Evolutionary conservation across 2,797 vertebrate genomes (phyloP).

Genomic region (Lemur catta): DNA sequence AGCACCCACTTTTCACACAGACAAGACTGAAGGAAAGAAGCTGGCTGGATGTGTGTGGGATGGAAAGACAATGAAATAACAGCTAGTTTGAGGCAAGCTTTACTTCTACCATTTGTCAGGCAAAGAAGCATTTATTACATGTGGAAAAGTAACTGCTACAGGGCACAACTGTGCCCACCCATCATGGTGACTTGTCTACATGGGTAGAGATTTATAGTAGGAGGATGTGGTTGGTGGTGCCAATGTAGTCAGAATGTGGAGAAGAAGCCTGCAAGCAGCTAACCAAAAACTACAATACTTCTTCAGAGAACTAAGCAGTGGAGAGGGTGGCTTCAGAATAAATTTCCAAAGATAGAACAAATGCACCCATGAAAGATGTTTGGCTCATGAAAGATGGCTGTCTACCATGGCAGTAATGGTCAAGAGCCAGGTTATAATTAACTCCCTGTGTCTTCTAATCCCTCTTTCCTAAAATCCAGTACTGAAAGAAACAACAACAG

Average conservation of each 20-base stretch:
- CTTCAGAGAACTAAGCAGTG: background rate
- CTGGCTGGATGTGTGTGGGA: background rate
- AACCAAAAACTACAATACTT: background rate
- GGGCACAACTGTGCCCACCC: background rate
- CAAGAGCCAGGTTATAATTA: background rate
- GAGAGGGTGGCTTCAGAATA: background rate
- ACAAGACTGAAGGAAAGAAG: background rate
- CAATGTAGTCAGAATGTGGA: background rate
- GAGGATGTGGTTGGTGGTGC: background rate
- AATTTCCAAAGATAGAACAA: background rate
- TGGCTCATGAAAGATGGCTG: background rate
- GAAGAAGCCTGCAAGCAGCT: background rate
- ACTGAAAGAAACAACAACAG: background rate
- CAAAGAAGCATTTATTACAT: background rate
- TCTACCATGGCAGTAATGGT: background rate
- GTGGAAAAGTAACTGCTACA: background rate
- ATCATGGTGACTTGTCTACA: background rate
- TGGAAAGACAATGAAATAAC: background rate
- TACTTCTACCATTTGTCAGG: background rate
- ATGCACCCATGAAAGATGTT: background rate
- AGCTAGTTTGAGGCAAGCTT: background rate
- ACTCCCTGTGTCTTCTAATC: background rate
- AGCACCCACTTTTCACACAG: background rate
- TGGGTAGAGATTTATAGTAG: background rate
- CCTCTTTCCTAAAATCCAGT: background rate